Evolutionary conservation across 2,797 vertebrate species (phyloP).

Genomic region (Holocentrus rufus): DNA sequence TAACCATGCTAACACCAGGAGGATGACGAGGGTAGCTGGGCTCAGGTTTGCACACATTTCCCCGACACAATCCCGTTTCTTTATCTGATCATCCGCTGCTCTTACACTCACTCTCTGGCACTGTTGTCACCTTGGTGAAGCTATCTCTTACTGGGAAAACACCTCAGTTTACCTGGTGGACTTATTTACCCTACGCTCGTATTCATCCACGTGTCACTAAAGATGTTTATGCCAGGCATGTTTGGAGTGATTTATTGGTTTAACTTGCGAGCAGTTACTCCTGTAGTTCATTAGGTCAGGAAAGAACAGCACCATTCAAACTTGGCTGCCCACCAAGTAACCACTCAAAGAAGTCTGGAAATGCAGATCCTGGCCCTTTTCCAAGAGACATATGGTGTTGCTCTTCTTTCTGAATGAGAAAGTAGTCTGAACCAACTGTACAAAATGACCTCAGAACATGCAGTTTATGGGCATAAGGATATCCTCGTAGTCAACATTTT

Average conservation of each 20-base stretch:
- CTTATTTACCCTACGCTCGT: background rate
- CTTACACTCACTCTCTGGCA: background rate
- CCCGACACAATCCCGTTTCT: conserved; percentile 15
- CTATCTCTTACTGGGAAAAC: background rate
- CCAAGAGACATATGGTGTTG: too few species aligned
- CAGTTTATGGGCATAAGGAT: too few species aligned
- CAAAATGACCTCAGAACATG: too few species aligned
- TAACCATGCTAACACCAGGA: conserved; percentile 96
- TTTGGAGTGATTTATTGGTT: background rate
- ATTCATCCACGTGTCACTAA: background rate
- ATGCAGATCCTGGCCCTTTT: too few species aligned
- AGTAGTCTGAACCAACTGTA: too few species aligned
- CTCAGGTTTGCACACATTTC: conserved; percentile 91
- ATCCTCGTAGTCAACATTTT: too few species aligned
- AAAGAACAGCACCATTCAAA: too few species aligned
- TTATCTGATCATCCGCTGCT: background rate
- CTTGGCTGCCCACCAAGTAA: too few species aligned
- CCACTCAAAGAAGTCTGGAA: too few species aligned
- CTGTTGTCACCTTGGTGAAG: background rate
- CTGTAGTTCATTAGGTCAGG: too few species aligned
- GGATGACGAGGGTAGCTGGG: conserved; percentile 99
- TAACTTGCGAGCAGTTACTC: background rate
- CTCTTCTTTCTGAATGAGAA: too few species aligned
- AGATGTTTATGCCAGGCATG: background rate
- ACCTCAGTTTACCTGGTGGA: background rate